Conservation (phyloP, 2,888 invertebrate species). For the Diplazon laetatorius region DNA sequence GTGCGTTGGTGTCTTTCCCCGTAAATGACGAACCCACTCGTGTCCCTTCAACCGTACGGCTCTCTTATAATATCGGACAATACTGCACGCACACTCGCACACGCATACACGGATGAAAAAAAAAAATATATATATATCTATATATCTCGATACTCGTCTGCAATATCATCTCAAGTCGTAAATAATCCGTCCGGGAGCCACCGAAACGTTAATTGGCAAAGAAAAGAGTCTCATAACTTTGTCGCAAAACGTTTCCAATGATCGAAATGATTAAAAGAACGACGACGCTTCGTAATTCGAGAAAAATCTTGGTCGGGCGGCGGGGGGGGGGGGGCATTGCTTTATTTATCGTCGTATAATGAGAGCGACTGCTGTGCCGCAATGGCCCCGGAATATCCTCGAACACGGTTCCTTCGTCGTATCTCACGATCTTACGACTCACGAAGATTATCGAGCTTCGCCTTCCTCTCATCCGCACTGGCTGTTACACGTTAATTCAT, state of each 20-base stretch:
- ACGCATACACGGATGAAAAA: too few relatives aligned
- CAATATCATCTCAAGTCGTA: constrained; percentile 54
- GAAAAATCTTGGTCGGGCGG: constrained; percentile 36
- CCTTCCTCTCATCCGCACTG: not conserved
- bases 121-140: not conserved
- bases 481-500: constrained; percentile 1
- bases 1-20: constrained; percentile 57
- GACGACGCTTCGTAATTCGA: constrained; percentile 42
- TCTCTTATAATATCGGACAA: constrained; percentile 52
- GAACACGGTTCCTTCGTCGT: constrained; percentile 31
- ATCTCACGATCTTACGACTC: constrained; percentile 11
- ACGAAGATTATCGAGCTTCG: not conserved
- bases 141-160: constrained; percentile 20
- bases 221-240: constrained; percentile 62
- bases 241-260: constrained; percentile 50
- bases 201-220: constrained; percentile 62
- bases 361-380: constrained; percentile 35
- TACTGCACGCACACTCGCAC: constrained; percentile 16
- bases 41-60: constrained; percentile 34
- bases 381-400: constrained; percentile 28
- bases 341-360: constrained; percentile 44
- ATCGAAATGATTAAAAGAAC: constrained; percentile 61
- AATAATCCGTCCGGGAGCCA: constrained; percentile 52
- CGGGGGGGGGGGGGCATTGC: not conserved
- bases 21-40: constrained; percentile 43